Conservation (phyloP, 2,888 invertebrate species). For the Acrobasis repandana region DNA sequence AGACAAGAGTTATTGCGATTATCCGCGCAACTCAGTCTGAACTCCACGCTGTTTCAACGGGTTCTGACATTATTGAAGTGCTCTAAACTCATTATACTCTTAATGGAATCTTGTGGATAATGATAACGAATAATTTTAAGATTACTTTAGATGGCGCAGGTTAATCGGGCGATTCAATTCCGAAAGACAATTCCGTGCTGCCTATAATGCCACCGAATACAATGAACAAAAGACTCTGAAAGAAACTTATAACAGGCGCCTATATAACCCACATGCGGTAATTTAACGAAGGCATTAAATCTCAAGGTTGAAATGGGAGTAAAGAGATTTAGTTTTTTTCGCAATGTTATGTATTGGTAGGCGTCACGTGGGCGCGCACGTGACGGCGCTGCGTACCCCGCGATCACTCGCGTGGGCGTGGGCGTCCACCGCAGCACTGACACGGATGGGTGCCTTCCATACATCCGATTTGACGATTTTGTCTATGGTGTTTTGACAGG, state of each 20-base stretch:
- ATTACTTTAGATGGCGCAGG: constrained; percentile 17
- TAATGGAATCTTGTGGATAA: constrained; percentile 41
- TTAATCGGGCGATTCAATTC: constrained; percentile 30
- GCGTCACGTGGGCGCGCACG: constrained; percentile 79
- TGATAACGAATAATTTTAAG: constrained; percentile 19
- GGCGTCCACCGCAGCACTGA: constrained; percentile 67
- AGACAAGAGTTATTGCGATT: constrained; percentile 68
- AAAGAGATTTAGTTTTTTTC: constrained; percentile 74
- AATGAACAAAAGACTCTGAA: constrained; percentile 62
- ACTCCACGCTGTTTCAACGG: constrained; percentile 31
- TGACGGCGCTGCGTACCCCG: constrained; percentile 62
- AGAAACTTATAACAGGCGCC: constrained; percentile 55
- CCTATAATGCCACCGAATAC: constrained; percentile 50
- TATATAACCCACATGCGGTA: constrained; percentile 67
- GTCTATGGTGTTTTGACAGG: constrained; percentile 43
- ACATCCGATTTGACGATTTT: constrained; percentile 40
- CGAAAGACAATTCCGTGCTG: constrained; percentile 32
- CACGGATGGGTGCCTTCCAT: constrained; percentile 43
- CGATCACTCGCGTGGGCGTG: constrained; percentile 73
- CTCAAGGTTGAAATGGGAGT: constrained; percentile 74
- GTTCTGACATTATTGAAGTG: constrained; percentile 38
- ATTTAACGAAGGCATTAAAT: constrained; percentile 74
- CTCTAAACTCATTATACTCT: constrained; percentile 47
- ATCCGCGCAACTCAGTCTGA: constrained; percentile 58
- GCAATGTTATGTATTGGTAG: constrained; percentile 75